These are phyloP conservation scores for Wasmannia auropunctata DNA, from an alignment of 1,140 invertebrate genomes.

Conservation along the genomic window DNA sequence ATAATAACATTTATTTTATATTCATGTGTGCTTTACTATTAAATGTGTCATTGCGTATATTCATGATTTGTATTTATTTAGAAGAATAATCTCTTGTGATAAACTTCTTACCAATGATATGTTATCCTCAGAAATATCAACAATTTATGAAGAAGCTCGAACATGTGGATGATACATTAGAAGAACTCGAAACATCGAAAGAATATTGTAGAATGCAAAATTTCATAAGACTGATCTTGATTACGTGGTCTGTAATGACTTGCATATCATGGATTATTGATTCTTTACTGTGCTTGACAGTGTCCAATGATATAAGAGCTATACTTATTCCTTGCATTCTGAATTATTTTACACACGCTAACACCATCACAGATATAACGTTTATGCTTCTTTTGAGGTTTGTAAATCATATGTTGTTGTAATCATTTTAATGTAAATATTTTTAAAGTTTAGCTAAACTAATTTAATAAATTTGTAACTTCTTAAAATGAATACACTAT, in stretches of 20 bases:
- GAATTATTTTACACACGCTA: background rate
- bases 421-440: too few species aligned
- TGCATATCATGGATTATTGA: background rate
- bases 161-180: constrained; percentile 9
- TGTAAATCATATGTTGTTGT: background rate
- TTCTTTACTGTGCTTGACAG: background rate
- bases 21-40: background rate
- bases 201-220: background rate
- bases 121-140: background rate
- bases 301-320: background rate
- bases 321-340: background rate
- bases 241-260: background rate
- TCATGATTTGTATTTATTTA: background rate
- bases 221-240: background rate
- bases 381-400: background rate
- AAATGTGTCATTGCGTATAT: background rate
- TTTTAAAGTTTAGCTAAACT: too few species aligned
- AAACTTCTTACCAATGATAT: background rate
- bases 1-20: too few species aligned
- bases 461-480: too few species aligned
- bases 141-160: background rate
- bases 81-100: too few species aligned
- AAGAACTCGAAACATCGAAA: background rate
- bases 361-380: background rate
- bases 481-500: too few species aligned